These are phyloP conservation scores for Heliothis subflexa DNA, from an alignment of 1,140 invertebrate genomes.

Conservation along the genomic window DNA sequence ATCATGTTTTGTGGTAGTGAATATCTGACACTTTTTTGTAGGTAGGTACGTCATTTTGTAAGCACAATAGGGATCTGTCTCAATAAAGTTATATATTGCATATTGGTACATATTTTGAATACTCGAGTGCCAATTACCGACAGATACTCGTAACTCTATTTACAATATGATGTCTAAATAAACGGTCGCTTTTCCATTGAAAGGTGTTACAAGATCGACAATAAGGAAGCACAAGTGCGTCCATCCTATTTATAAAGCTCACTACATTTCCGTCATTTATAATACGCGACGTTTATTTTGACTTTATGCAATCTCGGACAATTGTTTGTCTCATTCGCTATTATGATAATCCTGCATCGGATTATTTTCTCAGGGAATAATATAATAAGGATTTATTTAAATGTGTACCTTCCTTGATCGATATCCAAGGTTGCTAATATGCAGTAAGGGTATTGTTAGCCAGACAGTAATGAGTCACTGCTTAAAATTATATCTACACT, in stretches of 20 bases:
- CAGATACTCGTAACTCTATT: no score
- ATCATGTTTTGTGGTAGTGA: no score
- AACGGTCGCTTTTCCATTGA: neutral
- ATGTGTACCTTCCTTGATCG: neutral
- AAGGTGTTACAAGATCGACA: slow-evolving; percentile 10
- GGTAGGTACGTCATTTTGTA: no score
- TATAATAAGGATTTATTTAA: neutral
- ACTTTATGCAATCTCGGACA: slow-evolving; percentile 9
- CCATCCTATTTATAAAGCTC: slow-evolving; percentile 22
- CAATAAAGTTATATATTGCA: no score
- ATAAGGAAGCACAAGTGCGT: slow-evolving; percentile 1
- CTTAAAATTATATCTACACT: no score
- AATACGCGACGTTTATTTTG: neutral
- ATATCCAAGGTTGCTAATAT: neutral
- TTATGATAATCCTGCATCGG: neutral
- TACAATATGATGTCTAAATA: neutral
- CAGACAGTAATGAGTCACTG: no score
- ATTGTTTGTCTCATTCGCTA: neutral
- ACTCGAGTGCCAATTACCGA: neutral
- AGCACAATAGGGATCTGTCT: no score
- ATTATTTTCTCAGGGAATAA: neutral
- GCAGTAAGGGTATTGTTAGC: neutral
- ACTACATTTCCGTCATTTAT: slow-evolving; percentile 9
- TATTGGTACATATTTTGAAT: no score
- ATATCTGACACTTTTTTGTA: no score